A percentile compares a stretch with the other conserved stretches of the same genome.
These are phyloP conservation scores for Pecten maximus DNA, from an alignment of 2,888 invertebrate species.

Conservation along the genomic window DNA sequence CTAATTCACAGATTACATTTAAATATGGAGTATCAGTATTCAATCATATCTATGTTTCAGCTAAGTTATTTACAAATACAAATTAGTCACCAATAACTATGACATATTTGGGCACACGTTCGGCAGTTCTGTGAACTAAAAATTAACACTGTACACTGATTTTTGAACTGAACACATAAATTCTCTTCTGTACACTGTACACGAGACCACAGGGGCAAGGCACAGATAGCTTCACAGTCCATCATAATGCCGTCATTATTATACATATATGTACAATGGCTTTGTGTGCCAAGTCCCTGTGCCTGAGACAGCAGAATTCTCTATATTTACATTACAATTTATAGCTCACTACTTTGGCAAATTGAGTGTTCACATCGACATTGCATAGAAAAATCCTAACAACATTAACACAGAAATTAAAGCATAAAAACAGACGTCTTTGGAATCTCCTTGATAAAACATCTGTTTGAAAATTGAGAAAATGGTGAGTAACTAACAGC, in stretches of 20 bases:
- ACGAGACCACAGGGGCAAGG: not conserved
- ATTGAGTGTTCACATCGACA: not conserved
- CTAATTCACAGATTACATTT: too few relatives aligned
- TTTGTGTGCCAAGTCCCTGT: not conserved
- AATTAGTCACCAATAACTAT: not conserved
- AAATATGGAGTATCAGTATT: not conserved
- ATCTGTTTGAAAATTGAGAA: conserved; percentile 9
- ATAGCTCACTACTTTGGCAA: not conserved
- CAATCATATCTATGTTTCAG: not conserved
- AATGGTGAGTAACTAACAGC: conserved; percentile 9
- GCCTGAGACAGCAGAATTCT: not conserved
- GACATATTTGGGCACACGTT: not conserved
- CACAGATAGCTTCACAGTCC: not conserved
- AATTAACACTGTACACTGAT: not conserved
- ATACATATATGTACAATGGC: not conserved
- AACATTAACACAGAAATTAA: not conserved
- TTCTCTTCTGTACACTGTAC: conserved; percentile 15
- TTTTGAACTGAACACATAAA: not conserved
- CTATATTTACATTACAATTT: conserved; percentile 1
- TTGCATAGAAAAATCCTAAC: conserved; percentile 22
- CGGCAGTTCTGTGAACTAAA: not conserved
- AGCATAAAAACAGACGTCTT: not conserved
- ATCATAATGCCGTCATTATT: not conserved
- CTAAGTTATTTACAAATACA: not conserved
- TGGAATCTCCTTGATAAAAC: not conserved